Evolutionary conservation across 2,113 vertebrate species (phyloP).

Genomic region (Castor canadensis): DNA sequence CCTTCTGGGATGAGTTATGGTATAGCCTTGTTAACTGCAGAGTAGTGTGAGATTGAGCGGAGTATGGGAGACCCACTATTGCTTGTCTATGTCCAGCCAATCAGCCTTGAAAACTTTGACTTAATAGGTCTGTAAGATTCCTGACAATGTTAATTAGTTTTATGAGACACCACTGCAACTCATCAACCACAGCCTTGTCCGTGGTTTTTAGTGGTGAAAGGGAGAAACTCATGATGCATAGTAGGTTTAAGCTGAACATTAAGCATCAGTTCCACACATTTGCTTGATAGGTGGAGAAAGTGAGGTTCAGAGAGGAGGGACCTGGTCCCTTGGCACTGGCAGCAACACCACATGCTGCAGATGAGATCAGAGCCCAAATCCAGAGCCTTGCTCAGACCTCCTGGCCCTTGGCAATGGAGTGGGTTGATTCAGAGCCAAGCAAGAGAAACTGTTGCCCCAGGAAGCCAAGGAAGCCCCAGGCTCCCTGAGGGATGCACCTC

Average conservation of each 20-base stretch:
- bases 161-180: neutral
- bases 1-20: conserved; percentile 30
- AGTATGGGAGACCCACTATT: neutral
- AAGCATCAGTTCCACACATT: neutral
- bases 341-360: neutral
- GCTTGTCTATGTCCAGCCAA: neutral
- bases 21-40: neutral
- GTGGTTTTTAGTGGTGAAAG: neutral
- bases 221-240: neutral
- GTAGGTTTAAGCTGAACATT: neutral
- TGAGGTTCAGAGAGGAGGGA: neutral
- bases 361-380: neutral
- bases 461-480: neutral
- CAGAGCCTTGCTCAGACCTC: neutral
- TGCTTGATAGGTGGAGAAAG: neutral
- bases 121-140: conserved; percentile 36
- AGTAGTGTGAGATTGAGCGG: neutral
- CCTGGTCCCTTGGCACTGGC: neutral
- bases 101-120: conserved; percentile 31
- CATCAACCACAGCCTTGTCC: neutral
- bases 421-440: neutral
- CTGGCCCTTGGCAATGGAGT: neutral
- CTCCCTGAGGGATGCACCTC: rapidly evolving
- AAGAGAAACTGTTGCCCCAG: too few species aligned
- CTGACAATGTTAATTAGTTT: conserved; percentile 6